Conservation (phyloP, 2,797 vertebrate species). For the Apodemus agrarius region DNA sequence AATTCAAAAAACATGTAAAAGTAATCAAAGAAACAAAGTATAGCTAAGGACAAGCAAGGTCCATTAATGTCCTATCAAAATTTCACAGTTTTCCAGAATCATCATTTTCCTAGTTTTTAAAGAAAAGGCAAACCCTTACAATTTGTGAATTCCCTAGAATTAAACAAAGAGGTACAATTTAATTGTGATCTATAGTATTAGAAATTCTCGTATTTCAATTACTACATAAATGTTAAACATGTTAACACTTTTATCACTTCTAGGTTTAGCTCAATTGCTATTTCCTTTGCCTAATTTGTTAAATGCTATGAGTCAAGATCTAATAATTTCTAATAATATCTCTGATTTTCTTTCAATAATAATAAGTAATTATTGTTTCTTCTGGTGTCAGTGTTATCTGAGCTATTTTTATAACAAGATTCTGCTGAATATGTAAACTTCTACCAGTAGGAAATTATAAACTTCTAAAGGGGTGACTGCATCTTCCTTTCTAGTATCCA, state of each 20-base stretch:
- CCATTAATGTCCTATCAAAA: not conserved
- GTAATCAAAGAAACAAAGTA: not conserved
- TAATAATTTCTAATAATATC: not conserved
- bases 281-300: not conserved
- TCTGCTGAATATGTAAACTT: conserved; percentile 9
- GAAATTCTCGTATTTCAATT: not conserved
- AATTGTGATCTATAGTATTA: conserved; percentile 2
- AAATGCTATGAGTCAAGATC: not conserved
- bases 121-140: not conserved
- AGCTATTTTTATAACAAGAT: not conserved
- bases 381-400: not conserved
- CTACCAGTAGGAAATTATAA: conserved; percentile 11
- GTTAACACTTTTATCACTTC: conserved; percentile 45
- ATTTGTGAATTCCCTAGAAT: not conserved
- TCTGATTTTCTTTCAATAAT: not conserved
- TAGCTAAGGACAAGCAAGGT: not conserved
- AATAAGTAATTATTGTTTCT: not conserved
- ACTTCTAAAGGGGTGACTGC: not conserved
- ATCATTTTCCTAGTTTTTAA: not conserved
- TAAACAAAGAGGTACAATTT: not conserved
- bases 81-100: conserved; percentile 2
- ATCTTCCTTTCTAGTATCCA: not conserved
- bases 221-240: not conserved
- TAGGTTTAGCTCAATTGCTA: not conserved
- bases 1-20: conserved; percentile 4